Evolutionary conservation across 1,140 invertebrate species (phyloP), one percentile per base, ranked within the genome.

Genomic region (Frieseomelitta varia): DNA sequence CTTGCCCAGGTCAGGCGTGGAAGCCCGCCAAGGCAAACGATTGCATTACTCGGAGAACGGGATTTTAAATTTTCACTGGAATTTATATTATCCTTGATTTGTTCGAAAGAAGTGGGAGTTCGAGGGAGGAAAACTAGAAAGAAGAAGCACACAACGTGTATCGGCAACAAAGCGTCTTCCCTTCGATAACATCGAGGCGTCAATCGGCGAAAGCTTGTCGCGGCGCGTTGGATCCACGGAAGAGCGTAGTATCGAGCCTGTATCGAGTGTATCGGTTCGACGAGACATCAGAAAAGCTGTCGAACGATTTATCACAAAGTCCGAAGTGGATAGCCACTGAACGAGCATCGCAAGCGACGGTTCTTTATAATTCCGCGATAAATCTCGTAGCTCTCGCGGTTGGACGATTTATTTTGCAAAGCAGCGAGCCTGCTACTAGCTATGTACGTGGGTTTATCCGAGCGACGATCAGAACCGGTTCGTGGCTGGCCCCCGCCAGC

Each of bases 351-450:
- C 15, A 0, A 30, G 3, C 27, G 71, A 68, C 68, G 63, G 65
- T 82, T 82, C 80, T 77, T 82, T 73, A 68, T 82, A 82, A 77
- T 82, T 82, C 73, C 51, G 63, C 61, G 21, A 82, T 82, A 82
- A 82, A 79, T 75, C 67, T 72, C 61, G 24, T 21, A 3, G 56
- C 51, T 19, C 61, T 30, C 61, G 19, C 58, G 78, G n/a, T 53
- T 69, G 47, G 30, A 53, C 83, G 87, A 88, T 88, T 88, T 85
- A 88, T 73, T 84, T 67, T n/a, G 3, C 79, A 51, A 86, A 53
- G 53, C 53, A 65, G 63, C 53, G 27, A 55, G 19, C 51, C 21
- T 61, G 19, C n/a, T 34, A 24, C n/a, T n/a, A 30, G 61, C 34
- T 30, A 65, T 51, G 81, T 68, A 65, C 56, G 81, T 68, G 39